These are phyloP conservation scores for Drosophila lacteicornis DNA, from an alignment of 1,140 invertebrate genomes.

Conservation along the genomic window DNA sequence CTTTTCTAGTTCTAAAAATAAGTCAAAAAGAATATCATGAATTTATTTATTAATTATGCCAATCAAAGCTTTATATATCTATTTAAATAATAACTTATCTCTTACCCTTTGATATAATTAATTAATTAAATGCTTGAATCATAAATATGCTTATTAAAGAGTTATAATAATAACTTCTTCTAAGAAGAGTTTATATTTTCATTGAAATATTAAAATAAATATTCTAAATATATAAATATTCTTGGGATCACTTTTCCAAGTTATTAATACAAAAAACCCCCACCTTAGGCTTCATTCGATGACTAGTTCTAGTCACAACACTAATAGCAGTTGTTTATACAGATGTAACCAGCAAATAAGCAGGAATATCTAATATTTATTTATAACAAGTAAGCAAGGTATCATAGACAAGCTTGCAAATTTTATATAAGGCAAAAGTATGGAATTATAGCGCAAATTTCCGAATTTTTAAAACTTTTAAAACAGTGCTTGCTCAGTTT, in stretches of 20 bases:
- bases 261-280: background rate
- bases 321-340: background rate
- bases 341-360: background rate
- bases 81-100: too few species aligned
- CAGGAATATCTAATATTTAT: conserved; percentile 1
- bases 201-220: background rate
- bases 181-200: background rate
- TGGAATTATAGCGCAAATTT: background rate
- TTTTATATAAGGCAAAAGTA: background rate
- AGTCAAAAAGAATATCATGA: too few species aligned
- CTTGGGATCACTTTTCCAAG: too few species aligned
- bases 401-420: background rate
- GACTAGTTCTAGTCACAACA: background rate
- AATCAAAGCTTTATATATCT: too few species aligned
- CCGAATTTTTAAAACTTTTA: background rate
- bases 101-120: too few species aligned
- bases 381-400: background rate
- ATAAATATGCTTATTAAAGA: too few species aligned
- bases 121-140: too few species aligned
- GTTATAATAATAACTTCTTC: too few species aligned
- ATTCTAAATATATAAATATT: too few species aligned
- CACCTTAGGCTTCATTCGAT: background rate
- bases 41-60: too few species aligned
- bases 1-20: background rate
- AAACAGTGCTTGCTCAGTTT: background rate